Percentiles rank a stretch among this genome's conserved stretches.
Conservation (phyloP, 2,113 vertebrate genomes). For the Melanerpes formicivorus region DNA sequence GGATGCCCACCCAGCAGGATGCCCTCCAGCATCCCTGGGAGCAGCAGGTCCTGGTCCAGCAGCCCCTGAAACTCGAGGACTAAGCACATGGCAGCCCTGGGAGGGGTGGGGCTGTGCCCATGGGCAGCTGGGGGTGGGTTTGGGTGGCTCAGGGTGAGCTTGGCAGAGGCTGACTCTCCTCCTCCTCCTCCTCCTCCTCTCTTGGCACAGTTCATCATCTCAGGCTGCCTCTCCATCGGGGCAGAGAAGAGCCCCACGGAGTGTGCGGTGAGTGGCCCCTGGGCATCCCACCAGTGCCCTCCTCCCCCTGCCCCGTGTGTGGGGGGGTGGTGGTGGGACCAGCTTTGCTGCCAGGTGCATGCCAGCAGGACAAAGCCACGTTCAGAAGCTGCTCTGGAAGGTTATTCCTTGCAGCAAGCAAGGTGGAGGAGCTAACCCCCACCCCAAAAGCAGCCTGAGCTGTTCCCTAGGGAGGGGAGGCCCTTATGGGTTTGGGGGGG, state of each 20-base stretch:
- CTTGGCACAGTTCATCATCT: constrained; percentile 47
- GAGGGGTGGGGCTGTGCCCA: rapidly evolving
- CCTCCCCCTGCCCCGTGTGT: background rate
- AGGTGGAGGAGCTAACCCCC: too few relatives aligned
- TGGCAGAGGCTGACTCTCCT: rapidly evolving
- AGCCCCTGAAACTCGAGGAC: too few relatives aligned
- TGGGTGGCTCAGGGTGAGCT: background rate
- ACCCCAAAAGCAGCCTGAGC: background rate
- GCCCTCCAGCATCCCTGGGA: background rate
- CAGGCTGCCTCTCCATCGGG: constrained; percentile 38
- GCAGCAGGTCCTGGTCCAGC: background rate
- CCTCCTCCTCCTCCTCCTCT: background rate
- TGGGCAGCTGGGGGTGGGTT: background rate
- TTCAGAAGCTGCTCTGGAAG: too few relatives aligned
- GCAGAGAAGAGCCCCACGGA: constrained; percentile 37
- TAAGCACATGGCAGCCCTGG: rapidly evolving
- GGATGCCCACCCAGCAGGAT: too few relatives aligned
- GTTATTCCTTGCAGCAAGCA: too few relatives aligned
- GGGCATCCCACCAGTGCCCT: background rate
- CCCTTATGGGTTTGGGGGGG: background rate
- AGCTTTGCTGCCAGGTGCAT: too few relatives aligned
- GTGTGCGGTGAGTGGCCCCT: constrained; percentile 14
- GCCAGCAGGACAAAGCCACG: too few relatives aligned
- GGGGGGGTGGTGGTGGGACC: too few relatives aligned
- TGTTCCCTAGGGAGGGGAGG: rapidly evolving